Conservation (phyloP, 2,113 vertebrate genomes). For the Menura novaehollandiae region DNA sequence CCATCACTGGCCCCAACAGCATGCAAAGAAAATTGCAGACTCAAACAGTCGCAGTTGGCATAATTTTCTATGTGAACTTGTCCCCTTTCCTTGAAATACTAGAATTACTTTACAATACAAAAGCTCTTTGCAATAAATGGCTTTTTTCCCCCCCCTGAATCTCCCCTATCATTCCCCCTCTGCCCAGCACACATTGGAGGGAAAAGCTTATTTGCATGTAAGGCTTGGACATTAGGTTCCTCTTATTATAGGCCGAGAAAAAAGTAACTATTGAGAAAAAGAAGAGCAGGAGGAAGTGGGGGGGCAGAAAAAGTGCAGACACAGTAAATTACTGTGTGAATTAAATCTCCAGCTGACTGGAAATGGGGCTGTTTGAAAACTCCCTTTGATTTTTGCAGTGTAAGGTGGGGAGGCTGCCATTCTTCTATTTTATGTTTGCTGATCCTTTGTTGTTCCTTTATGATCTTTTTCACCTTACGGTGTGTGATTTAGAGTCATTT, state of each 20-base stretch:
- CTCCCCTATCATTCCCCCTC: background rate
- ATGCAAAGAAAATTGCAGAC: constrained; percentile 12
- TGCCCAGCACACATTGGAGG: background rate
- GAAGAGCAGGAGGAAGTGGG: background rate
- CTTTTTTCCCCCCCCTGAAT: background rate
- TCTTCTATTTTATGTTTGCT: constrained; percentile 71
- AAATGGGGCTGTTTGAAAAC: constrained; percentile 53
- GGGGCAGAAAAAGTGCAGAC: background rate
- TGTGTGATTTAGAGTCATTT: constrained; percentile 59
- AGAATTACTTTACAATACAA: constrained; percentile 16
- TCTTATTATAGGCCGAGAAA: background rate
- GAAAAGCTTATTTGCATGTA: background rate
- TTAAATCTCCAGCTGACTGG: constrained; percentile 57
- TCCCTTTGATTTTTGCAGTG: constrained; percentile 62
- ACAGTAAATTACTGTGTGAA: constrained; percentile 28
- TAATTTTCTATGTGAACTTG: background rate
- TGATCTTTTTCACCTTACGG: constrained; percentile 53
- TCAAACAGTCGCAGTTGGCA: background rate
- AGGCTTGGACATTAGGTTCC: background rate
- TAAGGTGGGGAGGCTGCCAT: constrained; percentile 62
- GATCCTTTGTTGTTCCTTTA: constrained; percentile 68
- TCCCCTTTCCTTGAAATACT: background rate
- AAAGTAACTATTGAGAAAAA: constrained; percentile 8
- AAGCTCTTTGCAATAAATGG: background rate
- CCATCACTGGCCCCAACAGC: background rate